Evolutionary conservation across 2,888 invertebrate genomes (phyloP).

Genomic region (Dryococelus australis): DNA sequence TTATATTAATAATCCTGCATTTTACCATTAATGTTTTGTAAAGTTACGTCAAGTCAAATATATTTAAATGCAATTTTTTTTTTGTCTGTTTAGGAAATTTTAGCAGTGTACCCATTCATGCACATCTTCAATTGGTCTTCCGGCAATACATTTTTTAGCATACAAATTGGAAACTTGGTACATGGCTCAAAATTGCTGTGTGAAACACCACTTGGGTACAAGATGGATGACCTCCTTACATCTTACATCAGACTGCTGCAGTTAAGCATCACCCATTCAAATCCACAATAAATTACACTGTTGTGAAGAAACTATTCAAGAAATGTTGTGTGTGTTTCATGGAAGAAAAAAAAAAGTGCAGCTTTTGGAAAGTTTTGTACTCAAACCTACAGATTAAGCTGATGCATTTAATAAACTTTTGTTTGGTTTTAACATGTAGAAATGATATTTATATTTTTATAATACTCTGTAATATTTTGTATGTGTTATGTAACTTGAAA

Average conservation of each 20-base stretch:
- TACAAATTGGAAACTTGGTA: conserved; percentile 94
- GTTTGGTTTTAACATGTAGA: not conserved
- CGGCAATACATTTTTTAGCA: conserved; percentile 93
- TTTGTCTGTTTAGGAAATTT: conserved; percentile 70
- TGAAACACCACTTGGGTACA: conserved; percentile 92
- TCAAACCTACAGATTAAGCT: not conserved
- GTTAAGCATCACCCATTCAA: not conserved
- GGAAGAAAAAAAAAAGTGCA: not conserved
- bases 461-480: not conserved
- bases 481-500: not conserved
- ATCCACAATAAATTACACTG: not conserved
- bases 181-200: conserved; percentile 86
- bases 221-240: conserved; percentile 95
- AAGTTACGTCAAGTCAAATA: not conserved
- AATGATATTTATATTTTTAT: not conserved
- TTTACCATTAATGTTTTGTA: not conserved
- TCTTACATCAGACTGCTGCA: conserved; percentile 77
- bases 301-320: not conserved
- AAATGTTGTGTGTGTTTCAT: not conserved
- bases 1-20: not conserved
- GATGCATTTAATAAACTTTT: not conserved
- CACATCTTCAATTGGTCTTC: conserved; percentile 95
- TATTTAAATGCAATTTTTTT: not conserved
- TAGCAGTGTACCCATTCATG: conserved; percentile 85
- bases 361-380: not conserved